phyloP scores from a whole-genome alignment of 2,888 invertebrate genomes.

The Margaritifera margaritifera region DNA sequence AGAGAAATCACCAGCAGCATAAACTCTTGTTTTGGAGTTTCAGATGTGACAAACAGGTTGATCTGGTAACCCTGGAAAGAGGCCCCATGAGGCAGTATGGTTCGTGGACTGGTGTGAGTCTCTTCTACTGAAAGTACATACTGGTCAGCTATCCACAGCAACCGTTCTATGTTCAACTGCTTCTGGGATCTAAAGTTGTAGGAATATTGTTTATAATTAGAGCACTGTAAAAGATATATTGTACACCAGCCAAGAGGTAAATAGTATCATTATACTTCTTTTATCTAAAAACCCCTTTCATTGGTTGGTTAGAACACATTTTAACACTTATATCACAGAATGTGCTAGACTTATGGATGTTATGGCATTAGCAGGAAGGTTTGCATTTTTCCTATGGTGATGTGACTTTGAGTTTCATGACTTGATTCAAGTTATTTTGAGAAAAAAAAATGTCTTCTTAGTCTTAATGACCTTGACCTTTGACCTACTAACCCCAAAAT shows the following conservation, averaged over 20 bases:
- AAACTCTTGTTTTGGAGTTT: conserved; percentile 71
- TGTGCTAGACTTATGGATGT: too few species aligned
- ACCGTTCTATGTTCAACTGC: conserved; percentile 72
- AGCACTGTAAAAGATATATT: too few species aligned
- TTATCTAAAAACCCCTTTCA: neutral
- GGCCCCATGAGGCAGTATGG: conserved; percentile 74
- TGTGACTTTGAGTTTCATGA: too few species aligned
- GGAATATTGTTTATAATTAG: neutral
- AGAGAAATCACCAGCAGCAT: conserved; percentile 58
- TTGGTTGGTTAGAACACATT: too few species aligned
- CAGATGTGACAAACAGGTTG: conserved; percentile 69
- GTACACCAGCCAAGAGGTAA: neutral
- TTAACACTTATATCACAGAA: too few species aligned
- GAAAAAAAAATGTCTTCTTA: too few species aligned
- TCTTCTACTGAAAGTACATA: conserved; percentile 74
- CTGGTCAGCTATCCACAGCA: conserved; percentile 73
- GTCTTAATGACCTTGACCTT: too few species aligned
- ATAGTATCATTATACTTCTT: neutral
- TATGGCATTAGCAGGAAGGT: too few species aligned
- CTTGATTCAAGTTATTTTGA: too few species aligned
- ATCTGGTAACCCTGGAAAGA: conserved; percentile 74
- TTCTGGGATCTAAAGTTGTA: conserved; percentile 61
- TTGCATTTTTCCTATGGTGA: too few species aligned
- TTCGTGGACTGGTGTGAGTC: conserved; percentile 69
- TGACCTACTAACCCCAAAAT: too few species aligned